phyloP scores from a whole-genome alignment of 2,888 invertebrate genomes.

The Hypsopygia costalis region DNA sequence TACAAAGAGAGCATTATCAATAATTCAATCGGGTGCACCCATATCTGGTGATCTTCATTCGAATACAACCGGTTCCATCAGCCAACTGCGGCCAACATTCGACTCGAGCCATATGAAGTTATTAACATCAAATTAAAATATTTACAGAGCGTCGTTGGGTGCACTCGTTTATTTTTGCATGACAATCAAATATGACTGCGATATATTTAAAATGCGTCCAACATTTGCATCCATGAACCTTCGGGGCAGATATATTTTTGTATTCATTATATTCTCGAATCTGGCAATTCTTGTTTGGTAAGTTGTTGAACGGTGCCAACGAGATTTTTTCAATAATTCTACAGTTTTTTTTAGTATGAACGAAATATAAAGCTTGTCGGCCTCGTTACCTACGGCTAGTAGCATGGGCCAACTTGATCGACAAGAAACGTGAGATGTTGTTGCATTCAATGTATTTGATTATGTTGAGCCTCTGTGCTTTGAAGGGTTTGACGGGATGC shows the following conservation, averaged over 20 bases:
- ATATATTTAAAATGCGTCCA: slow-evolving; percentile 42
- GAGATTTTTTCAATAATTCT: slow-evolving; percentile 42
- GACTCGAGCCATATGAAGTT: slow-evolving; percentile 51
- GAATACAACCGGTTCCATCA: slow-evolving; percentile 45
- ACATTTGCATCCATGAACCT: slow-evolving; percentile 49
- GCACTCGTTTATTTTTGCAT: slow-evolving; percentile 63
- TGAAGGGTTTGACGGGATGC: too few relatives aligned
- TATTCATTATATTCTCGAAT: slow-evolving; percentile 57
- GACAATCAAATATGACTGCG: slow-evolving; percentile 57
- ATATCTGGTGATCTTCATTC: slow-evolving; percentile 29
- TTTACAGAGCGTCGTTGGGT: slow-evolving; percentile 54
- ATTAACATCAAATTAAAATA: slow-evolving; percentile 69
- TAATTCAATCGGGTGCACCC: slow-evolving; percentile 47
- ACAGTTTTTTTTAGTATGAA: slow-evolving; percentile 1
- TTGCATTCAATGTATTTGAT: too few relatives aligned
- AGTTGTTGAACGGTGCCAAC: slow-evolving; percentile 55
- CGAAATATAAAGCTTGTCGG: slow-evolving; percentile 1
- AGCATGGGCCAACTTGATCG: too few relatives aligned
- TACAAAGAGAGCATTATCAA: slow-evolving; percentile 41
- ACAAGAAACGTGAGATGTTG: too few relatives aligned
- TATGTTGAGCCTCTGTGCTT: too few relatives aligned
- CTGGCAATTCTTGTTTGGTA: slow-evolving; percentile 66
- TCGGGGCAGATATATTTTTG: slow-evolving; percentile 54
- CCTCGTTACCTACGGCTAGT: too few relatives aligned
- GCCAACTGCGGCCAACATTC: slow-evolving; percentile 27